Base-by-base conservation (phyloP, 2,113 vertebrate genomes). In the Cacatua alba region DNA sequence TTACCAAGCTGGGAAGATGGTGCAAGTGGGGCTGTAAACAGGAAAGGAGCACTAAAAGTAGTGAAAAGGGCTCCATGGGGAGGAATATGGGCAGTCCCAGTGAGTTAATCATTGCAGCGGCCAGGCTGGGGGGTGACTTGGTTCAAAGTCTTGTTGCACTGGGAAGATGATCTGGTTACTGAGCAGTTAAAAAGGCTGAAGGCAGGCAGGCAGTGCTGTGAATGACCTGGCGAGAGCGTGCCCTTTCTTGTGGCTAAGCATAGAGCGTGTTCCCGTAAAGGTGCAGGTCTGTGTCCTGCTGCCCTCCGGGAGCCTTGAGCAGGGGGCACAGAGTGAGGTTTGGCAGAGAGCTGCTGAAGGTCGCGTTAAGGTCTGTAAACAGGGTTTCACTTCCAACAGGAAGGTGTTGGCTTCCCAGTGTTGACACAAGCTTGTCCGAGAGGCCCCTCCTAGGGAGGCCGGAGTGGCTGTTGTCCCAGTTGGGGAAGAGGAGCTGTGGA, bases 381-480 rank as follows among this genome's bases (percentile, higher is more conserved):
- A 77, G 75, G 0, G 37, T 82, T 90, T 4, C 17, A 25, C 92
- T 92, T 79, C 93, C 63, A 49, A 11, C 79, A 91, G 94, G 90
- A 94, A 94, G 89, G 93, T 92, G 90, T 91, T 96, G 92, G 86
- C 93, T 93, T 94, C 84, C 69, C 75, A 28, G 44, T 92, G 95
- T 95, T 96, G 96, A 97, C 95, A 96, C 92, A 96, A 81, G 85
- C 85, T 46, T 52, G 90, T 88, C 92, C 6, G 55, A 90, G 94
- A 91, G 92, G 92, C 94, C 94, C 94, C 77, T 95, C 92, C 91
- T 83, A 49, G 83, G 90, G 80, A 69, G 80, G 52, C 92, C 1
- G 7, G 76, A 17, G 63, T 28, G 90, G 59, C 85, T 51, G 52
- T 48, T 76, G 71, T 88, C 94, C 86, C 68, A 8, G 8, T 11